Evolutionary conservation across 2,888 invertebrate species (phyloP).

Genomic region (Chalcosyrphus nemorum): DNA sequence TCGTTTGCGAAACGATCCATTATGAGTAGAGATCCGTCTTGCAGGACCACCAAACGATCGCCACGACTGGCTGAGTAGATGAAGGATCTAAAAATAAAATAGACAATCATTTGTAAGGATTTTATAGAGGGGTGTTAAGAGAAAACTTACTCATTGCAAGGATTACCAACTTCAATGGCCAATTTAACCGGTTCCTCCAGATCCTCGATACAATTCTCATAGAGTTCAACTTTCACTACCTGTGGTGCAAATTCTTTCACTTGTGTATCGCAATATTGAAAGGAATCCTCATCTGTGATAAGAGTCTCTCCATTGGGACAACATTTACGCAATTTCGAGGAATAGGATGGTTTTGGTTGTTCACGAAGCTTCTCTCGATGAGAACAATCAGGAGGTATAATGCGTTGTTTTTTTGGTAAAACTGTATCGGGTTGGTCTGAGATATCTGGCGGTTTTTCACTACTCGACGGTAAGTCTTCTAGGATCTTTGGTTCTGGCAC

Average conservation of each 20-base stretch:
- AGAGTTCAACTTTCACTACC: slow-evolving; percentile 78
- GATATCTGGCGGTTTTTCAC: slow-evolving; percentile 25
- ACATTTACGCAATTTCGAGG: slow-evolving; percentile 82
- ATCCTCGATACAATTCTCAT: slow-evolving; percentile 81
- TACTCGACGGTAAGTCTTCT: slow-evolving; percentile 1
- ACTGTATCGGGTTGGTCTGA: neutral
- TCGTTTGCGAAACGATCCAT: slow-evolving; percentile 79
- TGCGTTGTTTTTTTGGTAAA: neutral
- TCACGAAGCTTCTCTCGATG: slow-evolving; percentile 76
- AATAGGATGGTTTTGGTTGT: slow-evolving; percentile 76
- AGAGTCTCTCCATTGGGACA: slow-evolving; percentile 80
- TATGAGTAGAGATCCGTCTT: slow-evolving; percentile 80
- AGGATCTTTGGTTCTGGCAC: slow-evolving; percentile 3
- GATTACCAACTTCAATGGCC: slow-evolving; percentile 79
- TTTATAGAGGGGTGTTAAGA: neutral
- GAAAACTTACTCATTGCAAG: slow-evolving; percentile 79
- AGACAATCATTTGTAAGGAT: too few species aligned
- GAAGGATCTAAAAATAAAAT: slow-evolving; percentile 75
- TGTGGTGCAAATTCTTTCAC: slow-evolving; percentile 72
- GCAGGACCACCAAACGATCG: slow-evolving; percentile 78
- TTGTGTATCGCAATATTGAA: slow-evolving; percentile 51
- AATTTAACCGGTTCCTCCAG: slow-evolving; percentile 76
- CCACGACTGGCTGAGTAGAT: slow-evolving; percentile 74
- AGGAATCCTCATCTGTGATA: slow-evolving; percentile 75
- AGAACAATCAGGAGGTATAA: slow-evolving; percentile 75